Base-by-base conservation (phyloP, 2,888 invertebrate genomes). In the Mythimna pallens region DNA sequence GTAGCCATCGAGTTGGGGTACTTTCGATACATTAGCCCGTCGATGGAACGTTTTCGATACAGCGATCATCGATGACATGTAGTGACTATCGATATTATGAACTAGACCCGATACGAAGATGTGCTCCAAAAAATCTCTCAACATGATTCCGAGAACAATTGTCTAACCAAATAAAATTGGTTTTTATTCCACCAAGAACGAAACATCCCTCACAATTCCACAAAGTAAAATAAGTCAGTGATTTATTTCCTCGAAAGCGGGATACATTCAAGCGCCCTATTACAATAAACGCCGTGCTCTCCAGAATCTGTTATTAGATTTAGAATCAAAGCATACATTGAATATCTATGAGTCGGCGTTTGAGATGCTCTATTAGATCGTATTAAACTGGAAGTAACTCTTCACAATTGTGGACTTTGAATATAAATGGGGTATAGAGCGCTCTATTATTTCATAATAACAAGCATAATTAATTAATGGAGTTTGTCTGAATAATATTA, bases 341-440 rank as follows among this genome's bases (percentile, higher is more conserved):
- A 85, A 81, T 81, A 86, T 84, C 84, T 78, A 70, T 68, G 80
- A 67, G 80, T 68, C 52, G 63, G 40, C 78, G 67, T 73, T 79
- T 73, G 74, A 80, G 80, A 81, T 65, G 80, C 78, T 79, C 76
- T 81, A 81, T 83, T 82, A 85, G 83, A 79, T 65, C 61, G 77
- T 75, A 79, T 78, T 85, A 70, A 82, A 75, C 67, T 82, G 62
- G 54, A 64, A 62, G 78, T 72, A 71, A 80, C 77, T 81, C 81
- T 71, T 66, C 54, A 59, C 81, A 84, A 83, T 84, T 40, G 22
- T 54, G 4, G 2, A 10, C 3, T 62, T 34, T 66, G 57, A 47
- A 20, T 70, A 52, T 63, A 6, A 14, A 57, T 55, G 10, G 4
- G 57, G n/a, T 34, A 14, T 64, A 77, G 66, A 72, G 57, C 20